Evolutionary conservation across 2,797 vertebrate species (phyloP).

Genomic region (Ataeniobius toweri): DNA sequence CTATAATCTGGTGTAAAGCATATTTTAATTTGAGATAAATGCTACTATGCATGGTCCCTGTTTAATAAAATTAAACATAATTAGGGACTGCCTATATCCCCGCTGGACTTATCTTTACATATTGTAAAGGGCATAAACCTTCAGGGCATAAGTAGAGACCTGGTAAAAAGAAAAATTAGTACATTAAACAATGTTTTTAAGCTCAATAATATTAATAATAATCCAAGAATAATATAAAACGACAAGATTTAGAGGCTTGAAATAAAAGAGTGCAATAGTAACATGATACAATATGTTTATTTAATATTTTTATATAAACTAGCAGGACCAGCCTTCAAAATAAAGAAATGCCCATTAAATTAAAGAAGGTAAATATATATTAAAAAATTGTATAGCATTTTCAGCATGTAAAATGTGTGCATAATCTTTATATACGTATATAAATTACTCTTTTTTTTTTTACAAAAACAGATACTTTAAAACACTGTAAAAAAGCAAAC

Average conservation of each 20-base stretch:
- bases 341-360: not conserved
- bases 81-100: too few relatives aligned
- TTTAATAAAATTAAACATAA: too few relatives aligned
- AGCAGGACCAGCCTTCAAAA: conserved; percentile 17
- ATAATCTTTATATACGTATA: too few relatives aligned
- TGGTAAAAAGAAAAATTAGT: too few relatives aligned
- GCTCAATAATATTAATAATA: too few relatives aligned
- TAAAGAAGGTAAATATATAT: not conserved
- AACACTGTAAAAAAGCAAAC: not conserved
- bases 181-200: too few relatives aligned
- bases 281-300: not conserved
- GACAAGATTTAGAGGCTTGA: not conserved
- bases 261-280: not conserved
- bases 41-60: too few relatives aligned
- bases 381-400: not conserved
- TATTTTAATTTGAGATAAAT: too few relatives aligned
- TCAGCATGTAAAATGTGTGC: not conserved
- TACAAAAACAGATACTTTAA: not conserved
- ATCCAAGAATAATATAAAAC: not conserved
- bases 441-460: not conserved
- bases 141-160: too few relatives aligned
- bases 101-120: too few relatives aligned
- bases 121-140: too few relatives aligned
- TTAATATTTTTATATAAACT: conserved; percentile 9
- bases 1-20: too few relatives aligned